Conservation (phyloP, 2,113 vertebrate species). For the Pheucticus melanocephalus region DNA sequence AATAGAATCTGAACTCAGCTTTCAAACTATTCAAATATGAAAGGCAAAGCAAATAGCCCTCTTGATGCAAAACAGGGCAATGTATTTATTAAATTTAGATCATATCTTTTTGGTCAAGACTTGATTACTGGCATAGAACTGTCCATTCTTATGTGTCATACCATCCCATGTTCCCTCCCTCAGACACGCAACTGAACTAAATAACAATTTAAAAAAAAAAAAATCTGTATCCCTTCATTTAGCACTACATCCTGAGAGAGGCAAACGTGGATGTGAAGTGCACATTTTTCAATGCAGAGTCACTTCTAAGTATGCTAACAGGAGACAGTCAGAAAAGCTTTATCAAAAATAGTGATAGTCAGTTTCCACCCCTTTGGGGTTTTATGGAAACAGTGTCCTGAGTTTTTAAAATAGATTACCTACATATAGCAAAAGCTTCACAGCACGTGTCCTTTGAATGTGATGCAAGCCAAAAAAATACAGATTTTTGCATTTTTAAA, state of each 20-base stretch:
- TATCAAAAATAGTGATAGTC: neutral
- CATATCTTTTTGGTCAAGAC: slow-evolving; percentile 43
- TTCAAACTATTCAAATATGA: slow-evolving; percentile 4
- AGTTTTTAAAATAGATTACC: neutral
- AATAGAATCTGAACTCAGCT: slow-evolving; percentile 48
- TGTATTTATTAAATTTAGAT: slow-evolving; percentile 55
- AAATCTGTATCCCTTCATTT: neutral
- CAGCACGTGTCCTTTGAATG: neutral
- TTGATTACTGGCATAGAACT: neutral
- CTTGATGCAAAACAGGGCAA: neutral
- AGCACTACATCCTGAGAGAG: slow-evolving; percentile 2
- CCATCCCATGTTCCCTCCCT: neutral
- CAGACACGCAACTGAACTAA: neutral
- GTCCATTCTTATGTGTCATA: neutral
- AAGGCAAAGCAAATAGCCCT: neutral
- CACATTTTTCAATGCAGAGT: neutral
- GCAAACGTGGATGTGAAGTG: neutral
- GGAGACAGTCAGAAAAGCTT: neutral
- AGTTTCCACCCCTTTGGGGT: neutral
- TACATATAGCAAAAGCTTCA: neutral
- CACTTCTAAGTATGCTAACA: neutral
- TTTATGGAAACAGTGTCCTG: neutral
- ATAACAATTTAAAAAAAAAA: neutral
- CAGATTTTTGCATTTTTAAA: neutral
- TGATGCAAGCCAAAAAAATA: neutral